A percentile compares a stretch with the other conserved stretches of the same genome.
Conservation (phyloP, 2,888 invertebrate species). For the Schizotus pectinicornis region DNA sequence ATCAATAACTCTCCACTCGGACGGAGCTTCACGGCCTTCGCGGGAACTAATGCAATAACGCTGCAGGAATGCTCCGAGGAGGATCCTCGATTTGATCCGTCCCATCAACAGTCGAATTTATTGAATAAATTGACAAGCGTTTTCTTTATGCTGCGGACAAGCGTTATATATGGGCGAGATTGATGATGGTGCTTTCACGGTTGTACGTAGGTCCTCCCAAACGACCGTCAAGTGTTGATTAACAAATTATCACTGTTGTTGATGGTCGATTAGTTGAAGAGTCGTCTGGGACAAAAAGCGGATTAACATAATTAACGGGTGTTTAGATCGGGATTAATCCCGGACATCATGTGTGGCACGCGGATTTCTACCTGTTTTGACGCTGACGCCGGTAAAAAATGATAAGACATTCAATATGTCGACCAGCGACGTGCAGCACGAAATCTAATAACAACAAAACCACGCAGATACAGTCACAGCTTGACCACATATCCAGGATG, state of each 20-base stretch:
- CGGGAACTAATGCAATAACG: slow-evolving; percentile 10
- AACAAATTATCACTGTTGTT: slow-evolving; percentile 11
- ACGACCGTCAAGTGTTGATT: slow-evolving; percentile 4
- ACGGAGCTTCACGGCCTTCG: neutral
- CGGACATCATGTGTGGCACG: slow-evolving; percentile 6
- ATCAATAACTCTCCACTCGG: slow-evolving; percentile 15
- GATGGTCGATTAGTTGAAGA: slow-evolving; percentile 1
- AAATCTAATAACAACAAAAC: slow-evolving; percentile 24
- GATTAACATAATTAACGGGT: too few relatives aligned
- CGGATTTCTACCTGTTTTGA: slow-evolving; percentile 6
- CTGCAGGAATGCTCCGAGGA: too few relatives aligned
- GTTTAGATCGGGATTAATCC: neutral
- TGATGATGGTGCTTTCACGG: slow-evolving; percentile 18
- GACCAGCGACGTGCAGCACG: slow-evolving; percentile 12
- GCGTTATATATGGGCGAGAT: slow-evolving; percentile 7
- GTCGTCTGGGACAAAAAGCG: too few relatives aligned
- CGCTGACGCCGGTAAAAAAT: slow-evolving; percentile 4
- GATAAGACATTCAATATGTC: slow-evolving; percentile 10
- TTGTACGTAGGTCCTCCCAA: slow-evolving; percentile 4
- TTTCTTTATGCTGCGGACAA: slow-evolving; percentile 5
- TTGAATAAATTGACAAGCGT: slow-evolving; percentile 14
- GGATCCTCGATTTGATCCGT: too few relatives aligned
- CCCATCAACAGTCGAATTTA: slow-evolving; percentile 1
- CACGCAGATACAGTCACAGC: slow-evolving; percentile 11
- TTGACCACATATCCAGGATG: slow-evolving; percentile 21